Percentiles rank a stretch among this genome's conserved stretches.
Evolutionary conservation across 2,888 invertebrate genomes (phyloP).

Genomic region (Tachina grossa): DNA sequence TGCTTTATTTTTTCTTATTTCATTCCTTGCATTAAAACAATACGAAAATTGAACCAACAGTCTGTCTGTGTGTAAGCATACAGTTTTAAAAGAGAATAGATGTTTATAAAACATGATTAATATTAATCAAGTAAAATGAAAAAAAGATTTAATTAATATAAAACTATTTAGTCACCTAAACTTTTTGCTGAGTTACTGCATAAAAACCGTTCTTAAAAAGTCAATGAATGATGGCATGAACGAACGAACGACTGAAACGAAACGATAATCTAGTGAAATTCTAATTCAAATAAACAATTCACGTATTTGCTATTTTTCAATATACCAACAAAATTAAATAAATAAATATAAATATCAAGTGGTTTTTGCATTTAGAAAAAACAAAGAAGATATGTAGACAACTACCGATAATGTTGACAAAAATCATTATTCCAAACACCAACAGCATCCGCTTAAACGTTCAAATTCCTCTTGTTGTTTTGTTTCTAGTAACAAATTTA

Average conservation of each 20-base stretch:
- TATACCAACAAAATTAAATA: not conserved
- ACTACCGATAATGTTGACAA: slow-evolving; percentile 31
- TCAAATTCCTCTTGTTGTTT: not conserved
- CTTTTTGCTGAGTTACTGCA: not conserved
- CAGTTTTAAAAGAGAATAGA: too few relatives aligned
- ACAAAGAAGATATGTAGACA: not conserved
- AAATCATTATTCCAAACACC: slow-evolving; percentile 28
- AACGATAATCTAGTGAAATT: not conserved
- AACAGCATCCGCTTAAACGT: slow-evolving; percentile 38
- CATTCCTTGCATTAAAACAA: too few relatives aligned
- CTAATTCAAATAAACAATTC: slow-evolving; percentile 18
- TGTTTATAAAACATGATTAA: too few relatives aligned
- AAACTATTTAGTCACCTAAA: not conserved
- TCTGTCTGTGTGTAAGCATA: too few relatives aligned
- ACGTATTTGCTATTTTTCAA: slow-evolving; percentile 27
- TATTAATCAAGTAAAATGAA: too few relatives aligned
- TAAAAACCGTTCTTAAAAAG: not conserved
- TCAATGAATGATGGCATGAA: not conserved
- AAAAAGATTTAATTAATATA: too few relatives aligned
- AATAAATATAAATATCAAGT: slow-evolving; percentile 21
- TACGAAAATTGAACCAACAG: too few relatives aligned
- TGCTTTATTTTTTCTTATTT: too few relatives aligned
- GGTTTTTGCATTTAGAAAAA: slow-evolving; percentile 13
- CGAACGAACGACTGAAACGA: slow-evolving; percentile 11
- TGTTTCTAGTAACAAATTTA: not conserved